Base-by-base conservation (phyloP, 2,797 vertebrate species). In the Halcyon badia region DNA sequence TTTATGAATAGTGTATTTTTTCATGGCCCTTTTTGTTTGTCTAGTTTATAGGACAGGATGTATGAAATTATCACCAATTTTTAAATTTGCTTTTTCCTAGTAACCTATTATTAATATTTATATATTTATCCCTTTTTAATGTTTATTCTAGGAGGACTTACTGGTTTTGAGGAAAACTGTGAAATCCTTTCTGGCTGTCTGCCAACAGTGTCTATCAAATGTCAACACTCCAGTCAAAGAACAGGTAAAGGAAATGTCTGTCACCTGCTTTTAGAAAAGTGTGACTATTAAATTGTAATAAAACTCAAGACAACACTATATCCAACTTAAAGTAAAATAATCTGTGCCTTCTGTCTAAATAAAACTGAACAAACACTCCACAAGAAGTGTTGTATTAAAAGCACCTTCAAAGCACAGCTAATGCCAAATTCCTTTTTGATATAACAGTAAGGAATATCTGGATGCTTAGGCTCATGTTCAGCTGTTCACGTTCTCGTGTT, bases 211-310 rank as follows among this genome's bases (percentile, higher is more conserved):
- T 98, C 98, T 99, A 52, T 99, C 99, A 84, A 99, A 99, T 91
- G 99, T 99, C 97, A 99, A 99, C 98, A 99, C 99, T 70, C 98
- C 99, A 31, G 99, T 99, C 76, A 99, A 99, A 98, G 99, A 99
- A 84, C 99, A 99, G 99, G 99, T 99, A 98, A 98, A 94, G 87
- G 41, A 82, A 91, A 79, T 44, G 49, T 42, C 79, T 91, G 56
- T 76, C 85, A 62, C 46, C 7, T 48, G 31, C 54, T 65, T 83
- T 60, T 56, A 31, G 64, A 76, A 60, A 90, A 90, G 14, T 18
- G 22, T 26, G 39, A 81, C 19, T 57, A 22, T 48, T 87, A 31
- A 83, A 83, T 22, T 54, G 54, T 31, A 64, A 51, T 42, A 61
- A 73, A 88, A 69, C 52, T 91, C 69, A 57, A 57, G 12, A 49